Evolutionary conservation across 2,113 vertebrate species (phyloP), one percentile per base, ranked within the genome.

Genomic region (Pelecanus crispus): DNA sequence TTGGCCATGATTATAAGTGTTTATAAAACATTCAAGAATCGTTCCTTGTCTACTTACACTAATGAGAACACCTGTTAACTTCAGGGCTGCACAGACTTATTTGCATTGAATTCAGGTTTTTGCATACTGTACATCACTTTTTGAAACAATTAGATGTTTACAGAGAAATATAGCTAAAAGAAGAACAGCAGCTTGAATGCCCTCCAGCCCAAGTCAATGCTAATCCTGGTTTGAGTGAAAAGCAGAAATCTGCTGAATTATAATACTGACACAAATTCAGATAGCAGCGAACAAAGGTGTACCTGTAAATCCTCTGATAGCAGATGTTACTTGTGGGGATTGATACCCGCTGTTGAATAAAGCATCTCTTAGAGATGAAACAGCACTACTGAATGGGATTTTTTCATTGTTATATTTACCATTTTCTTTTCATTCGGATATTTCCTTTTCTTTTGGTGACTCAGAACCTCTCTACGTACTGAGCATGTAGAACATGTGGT

Each of bases 31-130:
- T 98, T 98, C 96, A 97, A 97, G 97, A 97, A 97, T 98, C 70
- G 97, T 97, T 98, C 97, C 96, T 97, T 97, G 98, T 98, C 98
- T 98, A 97, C 97, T 98, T 98, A 98, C 97, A 95, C 97, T 98
- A 98, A 98, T 98, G 97, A 98, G 97, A 98, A 98, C 98, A 98
- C 98, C 98, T 98, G 98, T 98, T 98, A 98, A 96, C 97, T 97
- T 98, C 94, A 96, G 95, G 95, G 96, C 97, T 70, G 70, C 91
- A 67, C 95, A 94, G 96, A 94, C 96, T 97, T 96, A 98, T 98
- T 98, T 98, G 97, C 98, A 98, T 97, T 83, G 96, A 95, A 97
- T 98, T 98, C 97, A 97, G 97, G 95, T 95, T 98, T 98, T 93
- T 96, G 94, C 95, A 91, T 96, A 97, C 97, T 97, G 95, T 98